These are phyloP conservation scores for Graphium colonna DNA, from an alignment of 2,888 invertebrate genomes.

Conservation along the genomic window DNA sequence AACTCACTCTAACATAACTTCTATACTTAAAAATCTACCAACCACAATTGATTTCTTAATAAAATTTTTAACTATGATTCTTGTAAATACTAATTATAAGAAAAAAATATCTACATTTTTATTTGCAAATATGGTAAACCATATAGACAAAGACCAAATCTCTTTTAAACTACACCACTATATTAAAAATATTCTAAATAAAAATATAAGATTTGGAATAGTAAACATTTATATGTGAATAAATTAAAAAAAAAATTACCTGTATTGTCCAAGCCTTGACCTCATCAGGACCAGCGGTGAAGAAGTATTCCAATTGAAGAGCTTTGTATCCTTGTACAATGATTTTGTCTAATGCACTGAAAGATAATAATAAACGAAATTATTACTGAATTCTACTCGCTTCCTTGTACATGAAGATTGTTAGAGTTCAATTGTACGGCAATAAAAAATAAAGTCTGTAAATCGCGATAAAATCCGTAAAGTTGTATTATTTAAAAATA, in stretches of 20 bases:
- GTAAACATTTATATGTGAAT: background rate
- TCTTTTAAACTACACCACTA: background rate
- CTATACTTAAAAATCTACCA: too few relatives aligned
- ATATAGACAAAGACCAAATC: background rate
- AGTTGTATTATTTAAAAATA: background rate
- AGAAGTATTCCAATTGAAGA: constrained; percentile 97
- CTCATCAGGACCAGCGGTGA: constrained; percentile 98
- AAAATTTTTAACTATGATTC: too few relatives aligned
- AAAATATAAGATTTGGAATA: too few relatives aligned
- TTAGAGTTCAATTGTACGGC: too few relatives aligned
- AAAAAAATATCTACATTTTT: too few relatives aligned
- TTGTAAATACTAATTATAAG: too few relatives aligned
- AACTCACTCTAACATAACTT: too few relatives aligned
- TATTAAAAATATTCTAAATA: too few relatives aligned
- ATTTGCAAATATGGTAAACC: too few relatives aligned
- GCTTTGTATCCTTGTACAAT: constrained; percentile 98
- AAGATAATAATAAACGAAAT: constrained; percentile 9
- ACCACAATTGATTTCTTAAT: too few relatives aligned
- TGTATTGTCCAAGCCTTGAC: constrained; percentile 99
- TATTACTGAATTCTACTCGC: background rate
- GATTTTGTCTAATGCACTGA: constrained; percentile 96
- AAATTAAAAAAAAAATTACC: constrained; percentile 82
- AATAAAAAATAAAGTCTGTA: background rate
- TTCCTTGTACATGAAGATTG: background rate
- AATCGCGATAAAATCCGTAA: too few relatives aligned